Base-by-base conservation (phyloP, 1,140 invertebrate genomes). In the Mycetomoellerius zeteki region DNA sequence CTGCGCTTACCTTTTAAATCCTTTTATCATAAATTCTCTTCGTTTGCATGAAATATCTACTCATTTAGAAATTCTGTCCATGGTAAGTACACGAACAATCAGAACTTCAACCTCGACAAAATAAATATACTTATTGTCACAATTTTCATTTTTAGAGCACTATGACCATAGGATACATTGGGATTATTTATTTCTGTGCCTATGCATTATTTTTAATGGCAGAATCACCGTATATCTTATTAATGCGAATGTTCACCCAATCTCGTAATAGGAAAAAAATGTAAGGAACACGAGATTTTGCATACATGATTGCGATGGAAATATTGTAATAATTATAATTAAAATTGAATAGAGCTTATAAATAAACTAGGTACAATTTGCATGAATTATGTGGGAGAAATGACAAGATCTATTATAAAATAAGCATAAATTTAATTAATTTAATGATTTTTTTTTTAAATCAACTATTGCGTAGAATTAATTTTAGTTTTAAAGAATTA, bases 211-310 rank as follows among this genome's bases (percentile, higher is more conserved):
- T 92, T 0, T 43, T 94, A 0, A 92, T 93, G 91, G 16, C 94
- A 33, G 94, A 95, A 88, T 92, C 90, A 6, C 94, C 95, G 0
- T 93, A 82, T n/a, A 91, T 93, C 24, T 76, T 92, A 6, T n/a
- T 95, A 16, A 90, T 92, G 72, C 89, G 89, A 69, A 24, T 88
- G 10, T 30, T 93, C 3, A 64, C 90, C 27, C 89, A 87, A 60
- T 12, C 43, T 12, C 1, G 8, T 7, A 69, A 1, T 6, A 43
- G 8, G 30, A 89, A 10, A 30, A 85, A 86, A 91, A n/a, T 52
- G 12, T 80, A 54, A 37, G 4, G 2, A 1, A 21, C 47, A 2
- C 64, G 52, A 91, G 56, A 73, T 43, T 80, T 56, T 37, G 3
- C 50, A 5, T 21, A 67, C 62, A 7, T 64, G n/a, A 78, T 14